phyloP scores from a whole-genome alignment of 1,140 invertebrate species.

The Babylonia areolata region DNA sequence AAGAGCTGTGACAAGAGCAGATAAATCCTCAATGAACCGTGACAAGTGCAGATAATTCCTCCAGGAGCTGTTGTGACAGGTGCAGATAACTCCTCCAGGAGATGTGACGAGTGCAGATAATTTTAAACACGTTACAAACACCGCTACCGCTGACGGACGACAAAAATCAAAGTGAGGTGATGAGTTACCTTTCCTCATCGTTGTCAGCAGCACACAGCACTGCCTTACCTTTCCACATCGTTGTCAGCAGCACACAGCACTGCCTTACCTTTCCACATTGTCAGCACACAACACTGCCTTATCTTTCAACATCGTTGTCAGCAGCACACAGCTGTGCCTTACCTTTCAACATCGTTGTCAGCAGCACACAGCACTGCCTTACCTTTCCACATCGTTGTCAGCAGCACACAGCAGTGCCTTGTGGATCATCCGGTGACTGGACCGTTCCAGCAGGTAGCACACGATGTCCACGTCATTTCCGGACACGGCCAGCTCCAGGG shows the following conservation, averaged over 20 bases:
- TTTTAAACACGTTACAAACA: too few relatives aligned
- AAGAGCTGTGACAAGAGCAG: too few relatives aligned
- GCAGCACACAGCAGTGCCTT: constrained; percentile 61
- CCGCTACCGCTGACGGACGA: too few relatives aligned
- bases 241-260: not conserved
- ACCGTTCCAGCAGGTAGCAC: constrained; percentile 51
- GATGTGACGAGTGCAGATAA: too few relatives aligned
- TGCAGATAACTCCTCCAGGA: too few relatives aligned
- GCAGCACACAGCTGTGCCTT: not conserved
- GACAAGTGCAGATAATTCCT: too few relatives aligned
- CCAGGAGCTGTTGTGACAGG: too few relatives aligned
- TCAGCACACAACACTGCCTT: constrained; percentile 59
- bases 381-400: constrained; percentile 56
- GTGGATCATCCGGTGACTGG: constrained; percentile 50
- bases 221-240: not conserved
- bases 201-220: not conserved
- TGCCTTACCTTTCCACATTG: constrained; percentile 47
- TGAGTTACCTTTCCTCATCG: not conserved
- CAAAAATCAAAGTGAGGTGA: too few relatives aligned
- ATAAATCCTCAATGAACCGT: too few relatives aligned
- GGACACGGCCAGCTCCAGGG: constrained; percentile 59
- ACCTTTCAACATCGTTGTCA: not conserved
- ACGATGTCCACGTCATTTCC: constrained; percentile 57
- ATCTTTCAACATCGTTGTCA: constrained; percentile 24
- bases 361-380: not conserved